Base-by-base conservation (phyloP, 2,113 vertebrate genomes). In the Amazona guildingii region DNA sequence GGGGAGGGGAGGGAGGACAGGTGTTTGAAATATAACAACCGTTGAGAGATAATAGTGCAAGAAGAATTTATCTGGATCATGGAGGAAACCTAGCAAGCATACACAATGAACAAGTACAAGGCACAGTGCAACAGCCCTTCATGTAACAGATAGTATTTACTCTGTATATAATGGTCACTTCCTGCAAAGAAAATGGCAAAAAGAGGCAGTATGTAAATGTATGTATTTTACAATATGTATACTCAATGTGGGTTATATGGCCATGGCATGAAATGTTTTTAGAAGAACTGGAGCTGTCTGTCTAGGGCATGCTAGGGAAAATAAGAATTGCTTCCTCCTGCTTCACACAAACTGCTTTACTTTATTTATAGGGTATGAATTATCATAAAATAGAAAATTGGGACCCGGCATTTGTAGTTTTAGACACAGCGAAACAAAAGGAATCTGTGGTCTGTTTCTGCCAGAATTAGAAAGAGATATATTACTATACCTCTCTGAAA, bases 41-140 rank as follows among this genome's bases (percentile, higher is more conserved):
- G 2, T 37, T 85, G n/a, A 18, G 52, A 54, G 72, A 18, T 54
- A 54, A 18, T 15, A 76, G 97, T 3, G 98, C 98, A 84, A 97
- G 98, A 37, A 75, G 67, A 24, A 51, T 86, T 93, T 99, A 99
- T 90, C 77, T 89, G 13, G 95, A 46, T 39, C 95, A 98, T 62
- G 98, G 98, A 95, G 99, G 99, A 95, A 98, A 99, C 86, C 95
- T 99, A 76, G 98, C 95, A 4, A 98, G 98, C 48, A 96, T 99
- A 96, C 61, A 17, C 43, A 98, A 85, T 48, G 97, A 98, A 33
- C 95, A 90, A 93, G 98, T 98, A 67, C 99, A 99, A 98, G 98
- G 99, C 99, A 94, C 41, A 94, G 74, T 70, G 20, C 37, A 69
- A n/a, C 10, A 55, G 13, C 9, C 4, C 31, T 72, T 55, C 17